A percentile compares a stretch with the other conserved stretches of the same genome.
Evolutionary conservation across 2,113 vertebrate species (phyloP).

Genomic region (Xiphias gladius): DNA sequence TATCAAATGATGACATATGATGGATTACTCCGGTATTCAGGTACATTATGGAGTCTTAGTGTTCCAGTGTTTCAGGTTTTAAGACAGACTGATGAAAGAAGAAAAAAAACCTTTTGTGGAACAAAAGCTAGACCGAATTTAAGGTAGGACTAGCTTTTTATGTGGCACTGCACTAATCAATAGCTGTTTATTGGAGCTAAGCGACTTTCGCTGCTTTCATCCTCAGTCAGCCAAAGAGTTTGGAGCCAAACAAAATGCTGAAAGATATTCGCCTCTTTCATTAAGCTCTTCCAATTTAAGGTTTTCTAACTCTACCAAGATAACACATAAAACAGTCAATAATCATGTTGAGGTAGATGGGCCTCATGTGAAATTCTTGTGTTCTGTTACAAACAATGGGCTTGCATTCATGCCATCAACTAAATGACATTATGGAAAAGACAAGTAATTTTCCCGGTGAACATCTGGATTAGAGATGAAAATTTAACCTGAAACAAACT

Average conservation of each 20-base stretch:
- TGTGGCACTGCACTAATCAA: constrained; percentile 14
- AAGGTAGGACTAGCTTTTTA: not conserved
- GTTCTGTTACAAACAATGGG: constrained; percentile 59
- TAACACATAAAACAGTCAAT: constrained; percentile 33
- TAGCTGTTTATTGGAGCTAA: constrained; percentile 19
- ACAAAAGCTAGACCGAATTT: not conserved
- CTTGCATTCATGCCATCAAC: constrained; percentile 36
- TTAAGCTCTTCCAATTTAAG: constrained; percentile 10
- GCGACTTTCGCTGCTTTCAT: constrained; percentile 10
- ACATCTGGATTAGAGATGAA: constrained; percentile 48
- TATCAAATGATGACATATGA: too few species aligned
- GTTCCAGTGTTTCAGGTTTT: constrained; percentile 6
- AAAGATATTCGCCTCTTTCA: constrained; percentile 12
- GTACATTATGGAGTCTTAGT: not conserved
- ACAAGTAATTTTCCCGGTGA: constrained; percentile 2
- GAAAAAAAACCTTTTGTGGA: not conserved
- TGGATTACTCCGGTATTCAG: too few species aligned
- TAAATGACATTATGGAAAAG: constrained; percentile 53
- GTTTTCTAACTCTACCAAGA: constrained; percentile 39
- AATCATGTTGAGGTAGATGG: not conserved
- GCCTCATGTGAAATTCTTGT: constrained; percentile 20
- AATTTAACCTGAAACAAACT: constrained; percentile 28
- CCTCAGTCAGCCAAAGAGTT: not conserved
- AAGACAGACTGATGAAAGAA: not conserved
- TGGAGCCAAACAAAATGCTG: constrained; percentile 17